Evolutionary conservation across 2,888 invertebrate genomes (phyloP).

Genomic region (Athrips mouffetella): DNA sequence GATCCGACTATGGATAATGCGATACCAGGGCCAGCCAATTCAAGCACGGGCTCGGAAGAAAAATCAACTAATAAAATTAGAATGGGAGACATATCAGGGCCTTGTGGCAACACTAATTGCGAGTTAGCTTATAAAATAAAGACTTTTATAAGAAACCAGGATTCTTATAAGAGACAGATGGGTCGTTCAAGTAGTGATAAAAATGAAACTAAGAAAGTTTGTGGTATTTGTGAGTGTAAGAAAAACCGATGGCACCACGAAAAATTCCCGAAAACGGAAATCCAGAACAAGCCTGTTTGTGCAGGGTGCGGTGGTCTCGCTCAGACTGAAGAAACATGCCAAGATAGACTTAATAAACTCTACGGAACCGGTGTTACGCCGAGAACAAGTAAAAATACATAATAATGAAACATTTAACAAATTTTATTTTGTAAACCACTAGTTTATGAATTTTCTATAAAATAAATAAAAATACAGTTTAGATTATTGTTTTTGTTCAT

Average conservation of each 20-base stretch:
- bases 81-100: constrained; percentile 70
- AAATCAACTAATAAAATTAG: constrained; percentile 47
- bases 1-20: background rate
- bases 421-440: constrained; percentile 75
- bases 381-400: background rate
- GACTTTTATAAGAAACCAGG: constrained; percentile 58
- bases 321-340: constrained; percentile 48
- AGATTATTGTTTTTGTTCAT: background rate
- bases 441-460: constrained; percentile 33
- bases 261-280: too few relatives aligned
- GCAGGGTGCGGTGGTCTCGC: constrained; percentile 49
- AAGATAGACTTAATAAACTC: constrained; percentile 43
- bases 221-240: constrained; percentile 61
- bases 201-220: constrained; percentile 45
- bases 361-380: background rate
- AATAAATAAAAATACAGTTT: background rate
- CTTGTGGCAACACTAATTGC: constrained; percentile 67
- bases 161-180: constrained; percentile 53
- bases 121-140: constrained; percentile 63
- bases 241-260: constrained; percentile 41
- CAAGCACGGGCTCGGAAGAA: background rate
- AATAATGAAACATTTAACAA: constrained; percentile 21
- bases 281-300: constrained; percentile 33
- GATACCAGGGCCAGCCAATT: background rate
- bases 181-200: background rate